A percentile compares a stretch with the other conserved stretches of the same genome.
These are phyloP conservation scores for Ardeotis arabs DNA, from an alignment of 2,113 vertebrate genomes.

Conservation along the genomic window DNA sequence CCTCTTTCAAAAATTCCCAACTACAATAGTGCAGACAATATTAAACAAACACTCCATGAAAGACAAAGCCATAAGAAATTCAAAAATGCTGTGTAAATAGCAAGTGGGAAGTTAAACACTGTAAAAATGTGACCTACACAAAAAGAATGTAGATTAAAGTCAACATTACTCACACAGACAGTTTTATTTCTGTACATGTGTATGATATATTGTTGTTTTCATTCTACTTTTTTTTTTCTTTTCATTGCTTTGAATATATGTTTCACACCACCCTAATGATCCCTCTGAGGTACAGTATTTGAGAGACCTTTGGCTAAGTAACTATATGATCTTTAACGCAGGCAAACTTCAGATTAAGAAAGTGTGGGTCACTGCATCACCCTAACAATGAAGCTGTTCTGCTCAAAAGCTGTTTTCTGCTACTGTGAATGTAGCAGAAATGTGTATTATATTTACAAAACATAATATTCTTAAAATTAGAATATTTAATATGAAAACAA, in stretches of 20 bases:
- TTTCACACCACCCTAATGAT: conserved; percentile 77
- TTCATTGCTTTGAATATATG: conserved; percentile 61
- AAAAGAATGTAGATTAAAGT: conserved; percentile 41
- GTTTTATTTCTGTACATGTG: conserved; percentile 46
- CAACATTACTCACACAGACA: background rate
- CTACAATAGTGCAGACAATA: conserved; percentile 24
- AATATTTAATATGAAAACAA: background rate
- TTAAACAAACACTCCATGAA: conserved; percentile 20
- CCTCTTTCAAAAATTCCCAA: background rate
- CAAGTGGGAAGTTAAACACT: conserved; percentile 23
- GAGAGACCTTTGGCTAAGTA: conserved; percentile 62
- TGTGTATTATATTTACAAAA: background rate
- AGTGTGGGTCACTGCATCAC: conserved; percentile 62
- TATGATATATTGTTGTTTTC: conserved; percentile 33
- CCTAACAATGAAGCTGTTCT: background rate
- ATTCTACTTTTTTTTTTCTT: conserved; percentile 21
- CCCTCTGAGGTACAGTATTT: conserved; percentile 72
- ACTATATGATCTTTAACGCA: conserved; percentile 70
- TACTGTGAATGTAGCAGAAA: background rate
- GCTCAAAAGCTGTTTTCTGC: background rate
- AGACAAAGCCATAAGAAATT: conserved; percentile 18
- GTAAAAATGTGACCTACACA: conserved; percentile 44
- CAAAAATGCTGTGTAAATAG: conserved; percentile 17
- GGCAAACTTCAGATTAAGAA: conserved; percentile 76
- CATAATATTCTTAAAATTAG: background rate